Conservation (phyloP, 2,113 vertebrate species). For the Atrichornis clamosus region DNA sequence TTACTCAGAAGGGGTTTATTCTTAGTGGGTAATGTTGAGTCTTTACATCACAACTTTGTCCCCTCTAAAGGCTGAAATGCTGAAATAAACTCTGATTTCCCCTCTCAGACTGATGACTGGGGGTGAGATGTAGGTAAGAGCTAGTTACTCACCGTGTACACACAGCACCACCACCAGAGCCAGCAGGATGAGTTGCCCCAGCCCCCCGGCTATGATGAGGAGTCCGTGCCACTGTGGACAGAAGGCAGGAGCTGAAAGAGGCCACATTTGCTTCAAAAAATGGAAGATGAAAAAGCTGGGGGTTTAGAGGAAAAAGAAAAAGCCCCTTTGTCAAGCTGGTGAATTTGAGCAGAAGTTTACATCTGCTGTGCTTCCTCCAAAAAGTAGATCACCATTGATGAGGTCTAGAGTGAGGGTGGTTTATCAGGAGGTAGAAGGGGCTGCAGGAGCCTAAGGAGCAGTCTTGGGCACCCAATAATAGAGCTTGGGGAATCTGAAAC, state of each 20-base stretch:
- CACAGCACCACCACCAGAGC: neutral
- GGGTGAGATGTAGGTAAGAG: neutral
- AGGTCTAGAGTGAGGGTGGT: neutral
- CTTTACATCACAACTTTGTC: neutral
- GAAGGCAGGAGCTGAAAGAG: neutral
- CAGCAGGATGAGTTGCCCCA: neutral
- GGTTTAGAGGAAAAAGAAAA: neutral
- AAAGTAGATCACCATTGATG: neutral
- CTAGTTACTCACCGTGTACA: neutral
- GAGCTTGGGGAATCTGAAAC: neutral
- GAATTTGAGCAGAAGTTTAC: neutral
- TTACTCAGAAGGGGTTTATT: neutral
- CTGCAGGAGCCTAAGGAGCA: neutral
- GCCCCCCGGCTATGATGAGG: neutral
- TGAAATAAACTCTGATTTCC: neutral
- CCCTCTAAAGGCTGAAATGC: neutral
- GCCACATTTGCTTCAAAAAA: neutral
- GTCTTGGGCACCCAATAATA: fast-evolving
- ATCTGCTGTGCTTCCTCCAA: neutral
- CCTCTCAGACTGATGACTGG: too few relatives aligned
- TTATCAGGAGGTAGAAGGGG: neutral
- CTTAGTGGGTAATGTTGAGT: neutral
- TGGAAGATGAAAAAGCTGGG: neutral
- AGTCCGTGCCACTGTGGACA: neutral
- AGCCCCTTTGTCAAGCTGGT: neutral